Conservation (phyloP, 2,113 vertebrate species). For the Colinus virginianus region DNA sequence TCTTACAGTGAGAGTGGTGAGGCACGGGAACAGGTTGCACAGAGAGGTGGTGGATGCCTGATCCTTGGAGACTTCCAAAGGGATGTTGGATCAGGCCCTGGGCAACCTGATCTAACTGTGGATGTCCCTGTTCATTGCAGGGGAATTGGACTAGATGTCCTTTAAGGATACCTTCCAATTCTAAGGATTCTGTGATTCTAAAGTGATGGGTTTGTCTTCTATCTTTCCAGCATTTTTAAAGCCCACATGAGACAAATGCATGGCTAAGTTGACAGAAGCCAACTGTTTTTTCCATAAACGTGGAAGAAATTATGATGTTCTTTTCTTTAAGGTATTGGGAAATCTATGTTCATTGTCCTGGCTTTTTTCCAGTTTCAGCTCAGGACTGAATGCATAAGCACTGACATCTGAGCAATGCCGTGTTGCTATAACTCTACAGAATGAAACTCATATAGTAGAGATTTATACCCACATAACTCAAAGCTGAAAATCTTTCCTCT, state of each 20-base stretch:
- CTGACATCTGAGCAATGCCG: neutral
- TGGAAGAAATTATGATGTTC: neutral
- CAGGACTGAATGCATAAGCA: neutral
- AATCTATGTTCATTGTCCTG: neutral
- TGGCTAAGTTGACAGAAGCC: neutral
- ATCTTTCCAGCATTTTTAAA: constrained; percentile 30
- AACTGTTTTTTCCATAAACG: constrained; percentile 29
- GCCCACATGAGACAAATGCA: neutral
- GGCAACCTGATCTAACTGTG: no score
- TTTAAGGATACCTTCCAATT: no score
- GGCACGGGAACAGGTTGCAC: no score
- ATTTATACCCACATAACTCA: neutral
- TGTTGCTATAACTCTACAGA: neutral
- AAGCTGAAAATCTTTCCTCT: neutral
- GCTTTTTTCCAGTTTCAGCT: constrained; percentile 1
- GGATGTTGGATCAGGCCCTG: no score
- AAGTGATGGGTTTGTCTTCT: neutral
- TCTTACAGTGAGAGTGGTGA: no score
- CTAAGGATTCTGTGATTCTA: no score
- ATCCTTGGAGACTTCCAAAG: no score
- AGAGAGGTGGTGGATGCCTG: no score
- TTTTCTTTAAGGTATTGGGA: neutral
- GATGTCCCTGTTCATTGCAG: no score
- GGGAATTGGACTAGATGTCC: no score
- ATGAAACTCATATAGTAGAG: neutral